A percentile compares a stretch with the other conserved stretches of the same genome.
Evolutionary conservation across 2,888 invertebrate genomes (phyloP).

Genomic region (Ptychoptera albimana): DNA sequence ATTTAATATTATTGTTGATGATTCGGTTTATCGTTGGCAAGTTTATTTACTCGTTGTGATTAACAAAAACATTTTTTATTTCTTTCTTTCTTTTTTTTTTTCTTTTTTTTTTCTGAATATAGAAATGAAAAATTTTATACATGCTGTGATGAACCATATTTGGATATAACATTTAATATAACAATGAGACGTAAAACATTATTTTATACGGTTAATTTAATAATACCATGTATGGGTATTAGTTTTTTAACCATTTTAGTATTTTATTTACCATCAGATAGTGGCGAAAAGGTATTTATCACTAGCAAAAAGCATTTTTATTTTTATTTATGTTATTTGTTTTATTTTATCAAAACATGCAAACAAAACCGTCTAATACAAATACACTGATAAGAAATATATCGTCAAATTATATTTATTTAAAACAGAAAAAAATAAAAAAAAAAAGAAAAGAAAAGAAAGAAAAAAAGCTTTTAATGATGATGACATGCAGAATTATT

Average conservation of each 20-base stretch:
- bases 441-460: background rate
- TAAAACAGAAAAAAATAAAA: too few species aligned
- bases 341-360: background rate
- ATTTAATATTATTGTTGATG: too few species aligned
- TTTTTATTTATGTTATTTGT: conserved; percentile 4
- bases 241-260: conserved; percentile 93
- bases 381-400: background rate
- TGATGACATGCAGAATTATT: too few species aligned
- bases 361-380: background rate
- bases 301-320: too few species aligned
- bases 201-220: conserved; percentile 93
- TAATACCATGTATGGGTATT: conserved; percentile 94
- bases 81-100: conserved; percentile 2
- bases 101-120: conserved; percentile 19
- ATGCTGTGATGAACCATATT: conserved; percentile 92
- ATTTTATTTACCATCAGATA: conserved; percentile 94
- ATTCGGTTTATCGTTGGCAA: too few species aligned
- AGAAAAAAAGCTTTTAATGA: too few species aligned
- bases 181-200: conserved; percentile 91
- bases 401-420: too few species aligned
- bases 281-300: conserved; percentile 92
- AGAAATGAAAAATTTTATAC: conserved; percentile 90
- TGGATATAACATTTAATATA: conserved; percentile 95
- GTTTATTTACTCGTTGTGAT: too few species aligned
- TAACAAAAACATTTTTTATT: background rate